Evolutionary conservation across 2,888 invertebrate genomes (phyloP).

Genomic region (Tubulanus polymorphus): DNA sequence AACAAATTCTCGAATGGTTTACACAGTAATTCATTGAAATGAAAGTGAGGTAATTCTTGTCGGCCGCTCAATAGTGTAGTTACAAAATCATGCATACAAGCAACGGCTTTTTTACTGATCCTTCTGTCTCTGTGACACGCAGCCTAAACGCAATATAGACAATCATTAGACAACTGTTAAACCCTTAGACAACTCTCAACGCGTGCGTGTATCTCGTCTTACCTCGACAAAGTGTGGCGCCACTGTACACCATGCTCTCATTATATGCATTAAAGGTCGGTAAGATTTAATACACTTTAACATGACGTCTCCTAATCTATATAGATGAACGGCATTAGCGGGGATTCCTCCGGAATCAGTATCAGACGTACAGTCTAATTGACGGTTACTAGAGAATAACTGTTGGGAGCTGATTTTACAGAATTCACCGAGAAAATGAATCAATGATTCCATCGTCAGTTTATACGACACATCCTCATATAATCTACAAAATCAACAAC

Average conservation of each 20-base stretch:
- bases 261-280: constrained; percentile 81
- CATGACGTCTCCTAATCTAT: constrained; percentile 83
- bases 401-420: constrained; percentile 83
- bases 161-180: not conserved
- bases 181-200: not conserved
- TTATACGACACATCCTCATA: constrained; percentile 86
- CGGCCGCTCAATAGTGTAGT: constrained; percentile 81
- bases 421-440: constrained; percentile 75
- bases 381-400: constrained; percentile 54
- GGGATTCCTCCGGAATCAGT: constrained; percentile 25
- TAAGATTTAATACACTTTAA: constrained; percentile 81
- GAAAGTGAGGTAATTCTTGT: constrained; percentile 85
- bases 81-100: constrained; percentile 85
- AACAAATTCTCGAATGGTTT: constrained; percentile 93
- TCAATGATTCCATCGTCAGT: constrained; percentile 77
- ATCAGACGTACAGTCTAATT: constrained; percentile 25
- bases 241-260: constrained; percentile 86
- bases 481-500: constrained; percentile 57
- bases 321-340: constrained; percentile 60
- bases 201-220: constrained; percentile 20
- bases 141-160: constrained; percentile 60
- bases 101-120: constrained; percentile 83
- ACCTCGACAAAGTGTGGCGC: constrained; percentile 93
- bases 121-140: constrained; percentile 85
- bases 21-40: constrained; percentile 89